These are phyloP conservation scores for Epirrita christyi DNA, from an alignment of 2,888 invertebrate species.

Conservation along the genomic window DNA sequence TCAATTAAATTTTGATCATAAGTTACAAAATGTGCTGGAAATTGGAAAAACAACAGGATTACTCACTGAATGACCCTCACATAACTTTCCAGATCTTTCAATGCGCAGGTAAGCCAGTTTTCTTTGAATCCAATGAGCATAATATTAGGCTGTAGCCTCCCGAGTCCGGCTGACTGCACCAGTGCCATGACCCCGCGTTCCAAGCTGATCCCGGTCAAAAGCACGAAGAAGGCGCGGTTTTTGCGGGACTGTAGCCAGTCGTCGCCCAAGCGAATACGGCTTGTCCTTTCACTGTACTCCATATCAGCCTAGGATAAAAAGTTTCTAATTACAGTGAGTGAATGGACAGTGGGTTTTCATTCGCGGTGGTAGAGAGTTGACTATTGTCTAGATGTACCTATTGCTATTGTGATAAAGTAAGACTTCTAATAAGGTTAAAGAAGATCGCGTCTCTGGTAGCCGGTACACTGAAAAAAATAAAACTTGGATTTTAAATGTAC, in stretches of 20 bases:
- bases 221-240: constrained; percentile 93
- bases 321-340: not conserved
- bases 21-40: too few relatives aligned
- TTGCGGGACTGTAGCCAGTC: constrained; percentile 92
- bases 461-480: not conserved
- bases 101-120: constrained; percentile 91
- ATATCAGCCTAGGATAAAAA: constrained; percentile 1
- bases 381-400: too few relatives aligned
- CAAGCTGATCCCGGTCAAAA: constrained; percentile 89
- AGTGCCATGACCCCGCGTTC: constrained; percentile 92
- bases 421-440: too few relatives aligned
- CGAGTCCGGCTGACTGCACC: constrained; percentile 94
- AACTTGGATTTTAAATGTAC: not conserved
- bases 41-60: not conserved
- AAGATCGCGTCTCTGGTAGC: too few relatives aligned
- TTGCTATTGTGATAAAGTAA: too few relatives aligned
- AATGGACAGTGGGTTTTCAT: too few relatives aligned
- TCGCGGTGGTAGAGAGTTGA: too few relatives aligned
- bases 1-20: not conserved
- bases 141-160: constrained; percentile 96
- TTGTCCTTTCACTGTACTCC: constrained; percentile 19
- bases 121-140: constrained; percentile 96
- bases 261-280: constrained; percentile 75
- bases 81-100: constrained; percentile 91
- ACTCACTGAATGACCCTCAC: constrained; percentile 96